Percentiles rank a stretch among this genome's conserved stretches.
phyloP scores from a whole-genome alignment of 2,797 vertebrate genomes.

The Erithacus rubecula region DNA sequence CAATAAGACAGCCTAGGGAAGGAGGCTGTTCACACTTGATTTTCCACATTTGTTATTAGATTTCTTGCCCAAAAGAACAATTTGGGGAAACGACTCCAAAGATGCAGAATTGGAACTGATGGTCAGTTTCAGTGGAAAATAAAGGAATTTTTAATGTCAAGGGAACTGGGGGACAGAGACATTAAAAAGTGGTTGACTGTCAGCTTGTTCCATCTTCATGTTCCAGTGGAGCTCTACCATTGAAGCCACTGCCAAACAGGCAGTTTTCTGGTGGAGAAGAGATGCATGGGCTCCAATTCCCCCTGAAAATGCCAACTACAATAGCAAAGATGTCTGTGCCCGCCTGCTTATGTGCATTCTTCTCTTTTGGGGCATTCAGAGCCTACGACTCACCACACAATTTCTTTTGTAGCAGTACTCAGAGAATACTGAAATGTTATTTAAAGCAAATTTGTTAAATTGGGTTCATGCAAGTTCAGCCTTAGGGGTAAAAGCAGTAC shows the following conservation, averaged over 20 bases:
- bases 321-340: neutral
- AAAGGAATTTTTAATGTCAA: neutral
- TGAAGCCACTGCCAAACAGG: neutral
- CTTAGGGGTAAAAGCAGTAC: constrained; percentile 36
- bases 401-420: constrained; percentile 33
- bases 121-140: constrained; percentile 16
- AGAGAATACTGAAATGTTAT: constrained; percentile 42
- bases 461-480: constrained; percentile 51
- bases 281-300: neutral
- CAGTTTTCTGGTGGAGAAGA: neutral
- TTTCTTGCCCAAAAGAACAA: constrained; percentile 62
- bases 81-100: constrained; percentile 16
- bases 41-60: constrained; percentile 60
- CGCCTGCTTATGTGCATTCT: neutral
- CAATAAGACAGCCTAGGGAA: constrained; percentile 51
- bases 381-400: neutral
- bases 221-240: neutral
- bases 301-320: neutral
- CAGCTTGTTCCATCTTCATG: neutral
- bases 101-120: constrained; percentile 30
- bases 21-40: constrained; percentile 45
- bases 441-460: constrained; percentile 64
- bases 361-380: neutral
- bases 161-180: neutral
- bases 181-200: neutral